These are phyloP conservation scores for Epiblema foenella DNA, from an alignment of 2,888 invertebrate genomes.

Conservation along the genomic window DNA sequence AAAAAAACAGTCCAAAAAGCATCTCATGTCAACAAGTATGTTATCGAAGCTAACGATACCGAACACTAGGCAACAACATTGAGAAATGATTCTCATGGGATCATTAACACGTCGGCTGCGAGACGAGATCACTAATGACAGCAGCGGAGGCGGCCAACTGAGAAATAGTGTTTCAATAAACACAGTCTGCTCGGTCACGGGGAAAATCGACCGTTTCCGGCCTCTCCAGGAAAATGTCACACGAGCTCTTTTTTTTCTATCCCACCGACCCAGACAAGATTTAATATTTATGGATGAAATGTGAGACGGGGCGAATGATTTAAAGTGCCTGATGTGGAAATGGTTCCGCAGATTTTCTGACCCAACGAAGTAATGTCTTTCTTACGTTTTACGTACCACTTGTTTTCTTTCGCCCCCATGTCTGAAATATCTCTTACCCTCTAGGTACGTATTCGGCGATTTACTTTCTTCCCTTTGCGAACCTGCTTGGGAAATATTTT, in stretches of 20 bases:
- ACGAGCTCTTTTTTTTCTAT: constrained; percentile 79
- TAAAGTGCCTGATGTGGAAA: constrained; percentile 83
- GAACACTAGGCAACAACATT: constrained; percentile 29
- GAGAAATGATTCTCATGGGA: constrained; percentile 44
- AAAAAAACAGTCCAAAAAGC: not conserved
- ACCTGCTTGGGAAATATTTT: constrained; percentile 74
- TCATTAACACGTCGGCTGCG: constrained; percentile 50
- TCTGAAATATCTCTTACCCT: constrained; percentile 73
- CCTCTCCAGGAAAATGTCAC: constrained; percentile 79
- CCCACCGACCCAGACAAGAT: constrained; percentile 76
- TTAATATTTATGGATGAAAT: constrained; percentile 85
- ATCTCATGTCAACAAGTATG: not conserved
- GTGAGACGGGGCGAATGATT: constrained; percentile 83
- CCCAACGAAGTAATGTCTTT: constrained; percentile 81
- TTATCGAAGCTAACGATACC: constrained; percentile 6
- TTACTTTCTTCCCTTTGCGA: constrained; percentile 74
- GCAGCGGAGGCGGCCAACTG: constrained; percentile 69
- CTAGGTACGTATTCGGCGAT: constrained; percentile 74
- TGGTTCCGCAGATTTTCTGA: constrained; percentile 83
- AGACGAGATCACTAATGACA: constrained; percentile 63
- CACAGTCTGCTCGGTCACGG: constrained; percentile 76
- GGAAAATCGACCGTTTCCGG: constrained; percentile 83
- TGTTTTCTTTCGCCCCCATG: constrained; percentile 71
- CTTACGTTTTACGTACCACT: constrained; percentile 81
- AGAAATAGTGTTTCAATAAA: constrained; percentile 83